Percentiles rank a stretch among this genome's conserved stretches.
phyloP scores from a whole-genome alignment of 1,140 invertebrate species.

The Phocides pigmalion region DNA sequence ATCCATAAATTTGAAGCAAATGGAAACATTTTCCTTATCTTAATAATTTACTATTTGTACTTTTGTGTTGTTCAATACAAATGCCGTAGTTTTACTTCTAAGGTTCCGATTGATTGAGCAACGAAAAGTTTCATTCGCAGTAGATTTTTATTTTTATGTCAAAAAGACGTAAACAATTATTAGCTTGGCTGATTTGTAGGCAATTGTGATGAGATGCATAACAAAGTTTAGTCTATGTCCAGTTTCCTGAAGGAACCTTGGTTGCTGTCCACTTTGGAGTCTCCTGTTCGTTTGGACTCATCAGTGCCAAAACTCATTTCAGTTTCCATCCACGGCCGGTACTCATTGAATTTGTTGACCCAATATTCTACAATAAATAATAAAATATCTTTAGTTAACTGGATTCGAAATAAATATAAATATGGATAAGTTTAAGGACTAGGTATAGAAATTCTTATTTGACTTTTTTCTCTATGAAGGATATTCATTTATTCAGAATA shows the following conservation, averaged over 20 bases:
- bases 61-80: too few species aligned
- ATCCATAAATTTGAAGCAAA: too few species aligned
- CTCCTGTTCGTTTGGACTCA: slow-evolving; percentile 83
- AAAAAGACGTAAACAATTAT: neutral
- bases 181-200: neutral
- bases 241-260: slow-evolving; percentile 86
- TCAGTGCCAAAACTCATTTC: slow-evolving; percentile 84
- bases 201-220: neutral
- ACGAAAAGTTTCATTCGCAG: too few species aligned
- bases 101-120: too few species aligned
- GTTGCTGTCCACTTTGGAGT: slow-evolving; percentile 63
- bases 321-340: slow-evolving; percentile 60
- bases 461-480: too few species aligned
- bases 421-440: too few species aligned
- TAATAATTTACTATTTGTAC: too few species aligned
- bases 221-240: slow-evolving; percentile 67
- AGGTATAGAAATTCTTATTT: too few species aligned
- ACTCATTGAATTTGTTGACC: slow-evolving; percentile 58
- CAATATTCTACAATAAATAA: slow-evolving; percentile 60
- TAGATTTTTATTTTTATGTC: neutral
- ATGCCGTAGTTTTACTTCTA: too few species aligned
- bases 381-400: slow-evolving; percentile 4
- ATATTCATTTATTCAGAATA: too few species aligned
- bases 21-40: too few species aligned
- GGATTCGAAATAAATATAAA: too few species aligned